Evolutionary conservation across 2,113 vertebrate species (phyloP).

Genomic region (Lethenteron camtschaticum): DNA sequence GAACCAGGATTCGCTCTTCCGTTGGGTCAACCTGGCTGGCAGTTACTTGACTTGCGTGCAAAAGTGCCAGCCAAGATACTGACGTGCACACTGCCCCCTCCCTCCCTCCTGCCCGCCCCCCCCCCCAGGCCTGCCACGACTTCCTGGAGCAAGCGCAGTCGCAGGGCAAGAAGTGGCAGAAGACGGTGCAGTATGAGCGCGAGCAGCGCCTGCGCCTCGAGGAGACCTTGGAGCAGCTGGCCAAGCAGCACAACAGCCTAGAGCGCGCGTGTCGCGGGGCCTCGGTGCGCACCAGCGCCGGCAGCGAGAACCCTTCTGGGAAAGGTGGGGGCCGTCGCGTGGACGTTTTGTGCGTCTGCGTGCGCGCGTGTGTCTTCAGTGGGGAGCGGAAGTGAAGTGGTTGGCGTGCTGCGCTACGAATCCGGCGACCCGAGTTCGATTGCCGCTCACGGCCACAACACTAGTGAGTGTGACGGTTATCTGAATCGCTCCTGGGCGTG

Average conservation of each 20-base stretch:
- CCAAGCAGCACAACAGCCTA: conserved; percentile 94
- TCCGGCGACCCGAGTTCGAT: too few species aligned
- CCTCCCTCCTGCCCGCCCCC: too few species aligned
- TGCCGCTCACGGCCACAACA: too few species aligned
- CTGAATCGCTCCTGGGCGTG: too few species aligned
- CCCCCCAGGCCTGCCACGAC: conserved; percentile 69
- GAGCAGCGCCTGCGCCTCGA: conserved; percentile 76
- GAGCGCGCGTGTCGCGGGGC: conserved; percentile 70
- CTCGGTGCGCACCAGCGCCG: conserved; percentile 25
- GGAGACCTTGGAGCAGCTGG: conserved; percentile 88
- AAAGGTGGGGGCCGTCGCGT: background rate
- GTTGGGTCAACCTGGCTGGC: too few species aligned
- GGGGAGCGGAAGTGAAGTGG: too few species aligned
- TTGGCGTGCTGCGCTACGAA: too few species aligned
- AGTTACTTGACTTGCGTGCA: too few species aligned
- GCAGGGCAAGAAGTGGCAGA: conserved; percentile 83
- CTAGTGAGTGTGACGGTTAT: too few species aligned
- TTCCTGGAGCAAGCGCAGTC: conserved; percentile 76
- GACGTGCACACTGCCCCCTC: too few species aligned
- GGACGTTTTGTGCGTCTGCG: background rate
- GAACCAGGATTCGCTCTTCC: too few species aligned
- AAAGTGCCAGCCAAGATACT: too few species aligned
- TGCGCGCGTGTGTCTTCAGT: background rate
- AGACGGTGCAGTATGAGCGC: conserved; percentile 74
- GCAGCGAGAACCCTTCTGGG: background rate